These are phyloP conservation scores for Heliconius eleuchia DNA, from an alignment of 1,140 invertebrate species.

Conservation along the genomic window DNA sequence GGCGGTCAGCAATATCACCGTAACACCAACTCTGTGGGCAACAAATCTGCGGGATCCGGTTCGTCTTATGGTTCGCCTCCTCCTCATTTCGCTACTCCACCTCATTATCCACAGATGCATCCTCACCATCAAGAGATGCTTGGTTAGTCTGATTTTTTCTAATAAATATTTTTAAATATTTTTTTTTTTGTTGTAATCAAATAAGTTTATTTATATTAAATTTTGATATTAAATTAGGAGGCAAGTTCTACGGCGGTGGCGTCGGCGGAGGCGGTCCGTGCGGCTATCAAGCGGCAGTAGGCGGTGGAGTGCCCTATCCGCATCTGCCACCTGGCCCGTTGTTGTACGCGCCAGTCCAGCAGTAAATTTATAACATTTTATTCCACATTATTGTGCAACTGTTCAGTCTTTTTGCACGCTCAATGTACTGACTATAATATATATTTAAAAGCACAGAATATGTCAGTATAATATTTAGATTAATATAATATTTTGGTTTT, in stretches of 20 bases:
- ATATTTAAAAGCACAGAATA: slow-evolving; percentile 6
- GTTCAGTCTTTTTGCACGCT: slow-evolving; percentile 6
- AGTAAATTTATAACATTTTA: slow-evolving; percentile 52
- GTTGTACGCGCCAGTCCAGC: slow-evolving; percentile 78
- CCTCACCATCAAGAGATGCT: slow-evolving; percentile 76
- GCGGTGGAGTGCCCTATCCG: slow-evolving; percentile 69
- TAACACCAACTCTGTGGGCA: slow-evolving; percentile 62
- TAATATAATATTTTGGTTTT: neutral
- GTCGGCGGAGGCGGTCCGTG: slow-evolving; percentile 76
- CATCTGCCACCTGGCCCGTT: slow-evolving; percentile 75
- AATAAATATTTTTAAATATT: neutral
- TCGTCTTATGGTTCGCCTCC: slow-evolving; percentile 73
- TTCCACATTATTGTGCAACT: slow-evolving; percentile 1
- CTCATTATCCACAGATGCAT: slow-evolving; percentile 71
- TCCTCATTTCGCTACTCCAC: slow-evolving; percentile 69
- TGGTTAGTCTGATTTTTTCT: slow-evolving; percentile 47
- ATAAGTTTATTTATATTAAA: neutral
- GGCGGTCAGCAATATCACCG: slow-evolving; percentile 65
- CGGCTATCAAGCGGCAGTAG: slow-evolving; percentile 76
- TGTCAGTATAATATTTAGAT: neutral
- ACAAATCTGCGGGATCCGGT: slow-evolving; percentile 67
- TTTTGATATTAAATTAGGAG: slow-evolving; percentile 54
- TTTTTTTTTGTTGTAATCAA: neutral
- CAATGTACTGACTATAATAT: slow-evolving; percentile 1
- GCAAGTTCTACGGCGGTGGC: slow-evolving; percentile 77